phyloP scores from a whole-genome alignment of 2,797 vertebrate genomes.

The Prionace glauca region DNA sequence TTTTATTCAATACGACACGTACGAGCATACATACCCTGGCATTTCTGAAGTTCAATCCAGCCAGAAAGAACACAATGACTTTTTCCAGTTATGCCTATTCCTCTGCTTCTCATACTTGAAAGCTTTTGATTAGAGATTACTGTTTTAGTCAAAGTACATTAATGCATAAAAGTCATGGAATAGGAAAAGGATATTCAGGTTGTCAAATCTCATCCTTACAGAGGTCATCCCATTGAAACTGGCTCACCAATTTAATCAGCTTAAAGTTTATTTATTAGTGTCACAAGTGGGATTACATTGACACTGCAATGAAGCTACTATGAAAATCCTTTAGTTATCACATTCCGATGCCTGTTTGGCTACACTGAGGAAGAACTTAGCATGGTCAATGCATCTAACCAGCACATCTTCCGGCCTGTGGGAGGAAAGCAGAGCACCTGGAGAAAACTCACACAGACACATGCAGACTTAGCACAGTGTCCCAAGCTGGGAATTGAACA shows the following conservation, averaged over 20 bases:
- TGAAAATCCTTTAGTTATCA: too few relatives aligned
- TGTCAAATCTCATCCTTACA: background rate
- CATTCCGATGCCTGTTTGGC: too few relatives aligned
- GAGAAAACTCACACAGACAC: too few relatives aligned
- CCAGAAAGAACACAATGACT: background rate
- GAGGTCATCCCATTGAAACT: background rate
- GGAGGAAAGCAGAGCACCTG: too few relatives aligned
- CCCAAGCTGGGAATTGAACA: too few relatives aligned
- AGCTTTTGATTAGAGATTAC: background rate
- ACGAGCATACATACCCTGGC: background rate
- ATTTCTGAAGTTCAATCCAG: background rate
- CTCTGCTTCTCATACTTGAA: conserved; percentile 5
- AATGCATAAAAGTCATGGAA: background rate
- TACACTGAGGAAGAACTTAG: too few relatives aligned
- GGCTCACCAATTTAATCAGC: background rate
- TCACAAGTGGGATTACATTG: too few relatives aligned
- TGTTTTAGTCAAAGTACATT: background rate
- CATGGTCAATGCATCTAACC: too few relatives aligned
- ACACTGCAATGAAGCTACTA: too few relatives aligned
- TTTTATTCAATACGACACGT: background rate
- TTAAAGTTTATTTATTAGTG: too few relatives aligned
- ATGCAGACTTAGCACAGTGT: too few relatives aligned
- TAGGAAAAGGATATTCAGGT: background rate
- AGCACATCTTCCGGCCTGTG: too few relatives aligned
- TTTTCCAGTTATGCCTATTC: background rate